phyloP scores from a whole-genome alignment of 2,797 vertebrate genomes.

The Cygnus olor region DNA sequence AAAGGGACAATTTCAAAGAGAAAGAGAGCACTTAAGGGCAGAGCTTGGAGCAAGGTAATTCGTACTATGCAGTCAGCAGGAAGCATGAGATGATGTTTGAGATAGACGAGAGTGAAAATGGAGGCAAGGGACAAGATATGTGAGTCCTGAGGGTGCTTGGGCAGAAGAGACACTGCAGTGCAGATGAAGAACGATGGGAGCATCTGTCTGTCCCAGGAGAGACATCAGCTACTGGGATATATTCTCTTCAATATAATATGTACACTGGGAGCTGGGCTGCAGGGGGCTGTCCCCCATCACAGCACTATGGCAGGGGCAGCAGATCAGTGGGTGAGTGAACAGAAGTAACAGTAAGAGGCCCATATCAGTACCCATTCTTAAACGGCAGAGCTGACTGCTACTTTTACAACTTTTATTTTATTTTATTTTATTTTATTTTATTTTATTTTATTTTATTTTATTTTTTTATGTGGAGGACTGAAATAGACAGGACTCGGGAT shows the following conservation, averaged over 20 bases:
- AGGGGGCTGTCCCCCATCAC: background rate
- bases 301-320: background rate
- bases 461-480: background rate
- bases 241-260: background rate
- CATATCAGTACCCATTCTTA: background rate
- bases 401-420: background rate
- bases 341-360: background rate
- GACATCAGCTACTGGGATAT: background rate
- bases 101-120: background rate
- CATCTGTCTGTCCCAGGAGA: background rate
- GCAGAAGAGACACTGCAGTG: no score
- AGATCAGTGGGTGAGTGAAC: background rate
- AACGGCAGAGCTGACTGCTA: background rate
- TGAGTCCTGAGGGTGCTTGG: background rate
- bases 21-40: background rate
- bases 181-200: background rate
- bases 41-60: background rate
- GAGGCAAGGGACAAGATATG: background rate
- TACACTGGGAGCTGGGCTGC: background rate
- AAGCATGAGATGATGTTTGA: background rate
- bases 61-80: background rate
- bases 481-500: background rate
- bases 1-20: background rate
- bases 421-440: no score
- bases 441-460: background rate